Evolutionary conservation across 2,797 vertebrate genomes (phyloP).

Genomic region (Antrozous pallidus): DNA sequence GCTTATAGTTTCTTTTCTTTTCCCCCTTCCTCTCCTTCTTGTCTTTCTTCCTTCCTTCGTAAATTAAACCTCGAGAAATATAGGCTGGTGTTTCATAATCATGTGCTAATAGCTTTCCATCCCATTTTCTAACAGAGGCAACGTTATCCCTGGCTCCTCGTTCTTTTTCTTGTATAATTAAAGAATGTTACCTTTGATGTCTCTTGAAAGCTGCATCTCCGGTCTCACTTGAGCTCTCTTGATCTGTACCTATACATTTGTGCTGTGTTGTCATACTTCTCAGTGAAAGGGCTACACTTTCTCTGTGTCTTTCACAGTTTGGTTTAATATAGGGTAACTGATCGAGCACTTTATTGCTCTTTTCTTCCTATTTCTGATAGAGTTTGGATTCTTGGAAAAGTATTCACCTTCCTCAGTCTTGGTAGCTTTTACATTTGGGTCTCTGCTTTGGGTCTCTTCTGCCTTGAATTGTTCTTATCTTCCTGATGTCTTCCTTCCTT

Average conservation of each 20-base stretch:
- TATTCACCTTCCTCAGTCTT: not conserved
- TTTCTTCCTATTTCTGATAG: not conserved
- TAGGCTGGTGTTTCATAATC: not conserved
- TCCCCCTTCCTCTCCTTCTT: not conserved
- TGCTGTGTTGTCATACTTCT: not conserved
- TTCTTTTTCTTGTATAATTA: conserved; percentile 76
- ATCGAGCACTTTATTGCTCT: not conserved
- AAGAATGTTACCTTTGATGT: conserved; percentile 75
- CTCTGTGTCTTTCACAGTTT: conserved; percentile 2
- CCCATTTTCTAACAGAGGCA: conserved; percentile 49
- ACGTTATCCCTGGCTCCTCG: conserved; percentile 45
- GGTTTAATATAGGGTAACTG: not conserved
- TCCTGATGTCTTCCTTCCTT: not conserved
- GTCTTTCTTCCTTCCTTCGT: not conserved
- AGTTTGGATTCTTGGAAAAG: conserved; percentile 24
- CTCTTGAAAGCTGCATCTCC: conserved; percentile 55
- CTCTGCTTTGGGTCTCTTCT: not conserved
- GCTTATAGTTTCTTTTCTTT: not conserved
- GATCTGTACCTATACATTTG: conserved; percentile 55
- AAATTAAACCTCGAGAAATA: not conserved
- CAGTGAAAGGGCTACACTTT: not conserved
- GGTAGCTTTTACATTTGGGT: not conserved
- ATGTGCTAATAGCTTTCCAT: conserved; percentile 39
- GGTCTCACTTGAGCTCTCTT: conserved; percentile 55
- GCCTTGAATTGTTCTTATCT: not conserved